Conservation (phyloP, 1,140 invertebrate genomes). For the Polyergus mexicanus region DNA sequence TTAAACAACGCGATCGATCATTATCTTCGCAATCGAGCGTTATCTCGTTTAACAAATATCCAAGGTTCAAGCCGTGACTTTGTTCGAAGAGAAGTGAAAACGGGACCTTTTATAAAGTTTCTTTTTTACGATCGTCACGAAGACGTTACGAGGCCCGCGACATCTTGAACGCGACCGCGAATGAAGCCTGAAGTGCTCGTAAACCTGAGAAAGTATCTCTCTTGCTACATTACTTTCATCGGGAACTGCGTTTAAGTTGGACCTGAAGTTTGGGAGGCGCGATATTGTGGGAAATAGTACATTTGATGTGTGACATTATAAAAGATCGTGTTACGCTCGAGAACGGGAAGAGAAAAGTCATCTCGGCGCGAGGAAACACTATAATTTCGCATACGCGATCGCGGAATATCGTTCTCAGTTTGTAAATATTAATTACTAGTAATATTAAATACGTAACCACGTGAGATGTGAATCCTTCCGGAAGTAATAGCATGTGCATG, state of each 20-base stretch:
- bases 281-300: not conserved
- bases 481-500: constrained; percentile 1
- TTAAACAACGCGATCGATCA: not conserved
- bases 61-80: constrained; percentile 46
- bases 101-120: not conserved
- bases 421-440: not conserved
- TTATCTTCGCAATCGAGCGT: not conserved
- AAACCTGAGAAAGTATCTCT: constrained; percentile 61
- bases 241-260: constrained; percentile 11
- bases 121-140: constrained; percentile 52
- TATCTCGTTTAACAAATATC: not conserved
- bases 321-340: not conserved
- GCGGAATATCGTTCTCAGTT: constrained; percentile 10
- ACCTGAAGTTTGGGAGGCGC: not conserved
- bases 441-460: constrained; percentile 17
- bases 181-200: constrained; percentile 26
- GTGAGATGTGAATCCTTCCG: constrained; percentile 26
- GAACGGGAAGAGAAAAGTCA: constrained; percentile 13
- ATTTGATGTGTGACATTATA: not conserved
- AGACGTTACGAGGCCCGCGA: not conserved
- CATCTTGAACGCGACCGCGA: not conserved
- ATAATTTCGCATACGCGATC: not conserved
- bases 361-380: not conserved
- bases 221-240: constrained; percentile 41
- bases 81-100: constrained; percentile 45